These are phyloP conservation scores for Delichon dasypus DNA, from an alignment of 2,797 vertebrate species.

Conservation along the genomic window DNA sequence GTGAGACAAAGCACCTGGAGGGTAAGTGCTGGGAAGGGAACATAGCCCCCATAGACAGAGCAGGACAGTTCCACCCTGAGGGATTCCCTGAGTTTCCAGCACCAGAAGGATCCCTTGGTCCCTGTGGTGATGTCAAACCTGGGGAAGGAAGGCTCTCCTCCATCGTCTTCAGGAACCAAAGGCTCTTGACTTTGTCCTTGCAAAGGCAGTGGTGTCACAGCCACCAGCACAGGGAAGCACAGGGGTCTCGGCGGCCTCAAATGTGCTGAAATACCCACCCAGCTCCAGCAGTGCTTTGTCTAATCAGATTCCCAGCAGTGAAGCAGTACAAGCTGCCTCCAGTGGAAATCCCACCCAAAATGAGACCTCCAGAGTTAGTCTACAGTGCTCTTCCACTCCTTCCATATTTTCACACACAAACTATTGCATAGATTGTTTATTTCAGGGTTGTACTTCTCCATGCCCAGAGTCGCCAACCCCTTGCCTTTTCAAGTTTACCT, in stretches of 20 bases:
- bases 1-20: fast-evolving
- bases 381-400: neutral
- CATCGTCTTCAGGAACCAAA: neutral
- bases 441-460: neutral
- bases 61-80: fast-evolving
- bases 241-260: fast-evolving
- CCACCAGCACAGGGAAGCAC: neutral
- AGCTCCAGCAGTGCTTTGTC: neutral
- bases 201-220: neutral
- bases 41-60: neutral
- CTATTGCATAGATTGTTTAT: neutral
- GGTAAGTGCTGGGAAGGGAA: neutral
- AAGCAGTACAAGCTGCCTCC: neutral
- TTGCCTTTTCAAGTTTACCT: neutral
- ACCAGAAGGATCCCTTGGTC: neutral
- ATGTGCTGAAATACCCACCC: neutral
- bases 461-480: neutral
- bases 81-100: neutral
- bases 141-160: neutral
- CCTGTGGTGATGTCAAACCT: neutral
- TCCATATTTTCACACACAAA: neutral
- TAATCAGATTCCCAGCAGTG: neutral
- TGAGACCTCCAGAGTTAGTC: neutral
- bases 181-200: neutral
- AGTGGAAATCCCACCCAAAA: neutral